Evolutionary conservation across 2,888 invertebrate species (phyloP), one percentile per base, ranked within the genome.

Genomic region (Acanthosepion pharaonis): DNA sequence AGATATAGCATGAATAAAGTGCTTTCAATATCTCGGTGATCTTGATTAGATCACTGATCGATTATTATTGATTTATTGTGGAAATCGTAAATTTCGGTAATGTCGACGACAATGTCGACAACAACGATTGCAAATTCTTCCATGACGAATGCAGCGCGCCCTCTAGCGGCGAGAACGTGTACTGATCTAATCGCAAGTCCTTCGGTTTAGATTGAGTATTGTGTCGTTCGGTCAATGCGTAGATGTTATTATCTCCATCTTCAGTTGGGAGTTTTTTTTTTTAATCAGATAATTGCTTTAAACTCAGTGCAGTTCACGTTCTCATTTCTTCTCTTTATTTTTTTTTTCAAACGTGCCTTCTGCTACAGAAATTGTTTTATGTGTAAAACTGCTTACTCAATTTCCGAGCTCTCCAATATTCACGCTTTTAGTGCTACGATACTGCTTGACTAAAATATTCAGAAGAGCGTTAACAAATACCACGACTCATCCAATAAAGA

Each of bases 11-110:
- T 25, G 9, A 25, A 78, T 28, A 78, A 78, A 78, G 78, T 78
- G 28, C 78, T 78, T 78, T 28, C 11, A n/a, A 78, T 78, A 28
- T 28, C 78, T 28, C 78, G 28, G 78, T 78, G 78, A 78, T 78
- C 78, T n/a, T n/a, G 78, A 78, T 78, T 78, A 78, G 78, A 78
- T 78, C 78, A 78, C 28, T n/a, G 28, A 78, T 78, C 78, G 78
- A 78, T 78, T 78, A 9, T 78, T 78, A 78, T 78, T 78, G 78
- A 78, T 78, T 28, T 78, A 55, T 55, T 4, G 55, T 55, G 55
- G 55, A 28, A 78, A 78, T 78, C 28, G 11, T 28, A 78, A 78
- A 78, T 8, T 28, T 78, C 78, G 4, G n/a, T 78, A 78, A 78
- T 78, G 78, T 28, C 28, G 28, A 55, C 55, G 55, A 55, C 55